Evolutionary conservation across 2,888 invertebrate species (phyloP).

Genomic region (Scaptomyza polygonia): DNA sequence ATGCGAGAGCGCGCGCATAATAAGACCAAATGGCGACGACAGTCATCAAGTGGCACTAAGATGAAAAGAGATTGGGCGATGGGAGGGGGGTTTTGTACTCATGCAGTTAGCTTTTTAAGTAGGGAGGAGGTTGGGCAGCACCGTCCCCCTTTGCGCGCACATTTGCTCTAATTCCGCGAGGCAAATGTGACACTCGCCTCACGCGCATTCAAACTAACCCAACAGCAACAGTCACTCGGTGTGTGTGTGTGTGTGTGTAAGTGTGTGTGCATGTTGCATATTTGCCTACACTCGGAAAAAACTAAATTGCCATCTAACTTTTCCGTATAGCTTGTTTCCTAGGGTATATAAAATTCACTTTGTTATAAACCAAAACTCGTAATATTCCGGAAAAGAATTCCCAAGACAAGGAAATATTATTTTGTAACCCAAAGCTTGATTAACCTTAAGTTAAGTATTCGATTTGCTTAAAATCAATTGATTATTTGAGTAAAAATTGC

Average conservation of each 20-base stretch:
- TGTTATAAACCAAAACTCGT: too few relatives aligned
- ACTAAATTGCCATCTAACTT: background rate
- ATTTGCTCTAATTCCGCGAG: conserved; percentile 72
- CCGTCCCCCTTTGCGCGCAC: conserved; percentile 59
- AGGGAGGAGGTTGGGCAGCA: conserved; percentile 3
- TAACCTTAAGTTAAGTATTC: too few relatives aligned
- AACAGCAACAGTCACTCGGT: background rate
- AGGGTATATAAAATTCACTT: too few relatives aligned
- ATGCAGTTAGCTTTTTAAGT: background rate
- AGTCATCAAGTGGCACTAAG: conserved; percentile 26
- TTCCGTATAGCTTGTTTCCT: too few relatives aligned
- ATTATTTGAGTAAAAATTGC: too few relatives aligned
- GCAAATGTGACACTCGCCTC: conserved; percentile 73
- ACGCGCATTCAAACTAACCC: conserved; percentile 26
- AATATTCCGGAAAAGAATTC: too few relatives aligned
- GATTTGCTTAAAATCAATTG: too few relatives aligned
- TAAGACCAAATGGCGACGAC: conserved; percentile 62
- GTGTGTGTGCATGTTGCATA: conserved; percentile 4
- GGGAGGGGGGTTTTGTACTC: background rate
- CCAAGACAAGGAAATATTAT: too few relatives aligned
- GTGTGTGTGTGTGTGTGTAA: background rate
- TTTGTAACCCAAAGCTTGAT: too few relatives aligned
- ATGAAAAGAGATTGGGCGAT: background rate
- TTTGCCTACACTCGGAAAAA: conserved; percentile 39
- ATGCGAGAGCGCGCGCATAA: conserved; percentile 75